Conservation (phyloP, 2,113 vertebrate species). For the Poeciliopsis retropinna region DNA sequence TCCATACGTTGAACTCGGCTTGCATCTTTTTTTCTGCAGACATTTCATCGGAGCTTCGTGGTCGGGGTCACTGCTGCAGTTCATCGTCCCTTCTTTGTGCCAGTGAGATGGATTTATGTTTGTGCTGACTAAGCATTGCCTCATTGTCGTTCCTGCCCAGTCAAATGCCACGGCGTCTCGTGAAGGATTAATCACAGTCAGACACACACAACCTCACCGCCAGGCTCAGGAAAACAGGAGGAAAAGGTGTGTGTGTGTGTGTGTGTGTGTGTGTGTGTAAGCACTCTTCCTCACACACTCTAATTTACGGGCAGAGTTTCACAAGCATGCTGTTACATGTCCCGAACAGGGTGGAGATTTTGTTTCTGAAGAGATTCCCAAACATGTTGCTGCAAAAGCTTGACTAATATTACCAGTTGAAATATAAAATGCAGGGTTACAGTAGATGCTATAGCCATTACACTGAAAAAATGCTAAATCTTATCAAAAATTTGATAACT, state of each 20-base stretch:
- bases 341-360: background rate
- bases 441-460: background rate
- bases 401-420: background rate
- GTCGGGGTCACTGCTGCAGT: conserved; percentile 45
- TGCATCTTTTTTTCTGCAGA: conserved; percentile 3
- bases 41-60: conserved; percentile 7
- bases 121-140: conserved; percentile 53
- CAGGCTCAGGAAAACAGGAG: conserved; percentile 8
- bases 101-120: conserved; percentile 71
- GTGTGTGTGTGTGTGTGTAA: too few relatives aligned
- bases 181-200: conserved; percentile 72
- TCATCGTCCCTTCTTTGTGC: conserved; percentile 48
- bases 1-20: background rate
- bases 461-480: too few relatives aligned
- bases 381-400: background rate
- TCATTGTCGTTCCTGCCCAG: conserved; percentile 55
- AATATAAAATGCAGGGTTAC: background rate
- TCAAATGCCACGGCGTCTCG: conserved; percentile 77
- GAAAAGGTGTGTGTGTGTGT: conserved; percentile 30
- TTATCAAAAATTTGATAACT: too few relatives aligned
- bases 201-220: conserved; percentile 12
- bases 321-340: background rate
- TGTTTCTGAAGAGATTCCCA: background rate
- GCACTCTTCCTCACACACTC: background rate
- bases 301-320: background rate